Percentiles rank a stretch among this genome's conserved stretches.
phyloP scores from a whole-genome alignment of 2,797 vertebrate genomes.

The Lithobates pipiens region DNA sequence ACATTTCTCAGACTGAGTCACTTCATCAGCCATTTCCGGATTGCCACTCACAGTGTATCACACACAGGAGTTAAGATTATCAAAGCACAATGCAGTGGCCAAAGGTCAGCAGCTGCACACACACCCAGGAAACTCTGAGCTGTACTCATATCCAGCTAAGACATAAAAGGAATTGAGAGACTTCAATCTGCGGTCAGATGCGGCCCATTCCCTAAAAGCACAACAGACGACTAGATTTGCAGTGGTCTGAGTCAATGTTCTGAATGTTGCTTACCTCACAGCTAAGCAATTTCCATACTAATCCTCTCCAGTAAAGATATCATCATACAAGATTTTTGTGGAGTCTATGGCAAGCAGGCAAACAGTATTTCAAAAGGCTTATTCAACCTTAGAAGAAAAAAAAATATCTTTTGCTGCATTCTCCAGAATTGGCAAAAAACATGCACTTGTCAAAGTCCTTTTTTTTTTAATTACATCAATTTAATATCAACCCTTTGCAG shows the following conservation, averaged over 20 bases:
- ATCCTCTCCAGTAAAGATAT: neutral
- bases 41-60: neutral
- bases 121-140: slow-evolving; percentile 43
- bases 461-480: too few species aligned
- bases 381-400: neutral
- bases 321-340: too few species aligned
- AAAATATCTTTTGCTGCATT: neutral
- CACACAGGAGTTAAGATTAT: neutral
- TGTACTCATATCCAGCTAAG: slow-evolving; percentile 2
- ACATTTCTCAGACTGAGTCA: slow-evolving; percentile 28
- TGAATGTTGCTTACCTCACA: neutral
- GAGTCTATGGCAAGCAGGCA: neutral
- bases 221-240: neutral
- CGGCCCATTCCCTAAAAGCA: neutral
- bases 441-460: too few species aligned
- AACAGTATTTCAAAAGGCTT: neutral
- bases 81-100: neutral
- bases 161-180: slow-evolving; percentile 17
- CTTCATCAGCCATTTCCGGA: slow-evolving; percentile 42
- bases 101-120: slow-evolving; percentile 24
- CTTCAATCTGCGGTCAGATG: slow-evolving; percentile 1
- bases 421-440: neutral
- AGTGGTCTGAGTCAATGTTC: slow-evolving; percentile 5
- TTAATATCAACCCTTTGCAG: too few species aligned
- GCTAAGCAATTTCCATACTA: neutral